phyloP scores from a whole-genome alignment of 2,888 invertebrate genomes.

The Netelia virgata region DNA sequence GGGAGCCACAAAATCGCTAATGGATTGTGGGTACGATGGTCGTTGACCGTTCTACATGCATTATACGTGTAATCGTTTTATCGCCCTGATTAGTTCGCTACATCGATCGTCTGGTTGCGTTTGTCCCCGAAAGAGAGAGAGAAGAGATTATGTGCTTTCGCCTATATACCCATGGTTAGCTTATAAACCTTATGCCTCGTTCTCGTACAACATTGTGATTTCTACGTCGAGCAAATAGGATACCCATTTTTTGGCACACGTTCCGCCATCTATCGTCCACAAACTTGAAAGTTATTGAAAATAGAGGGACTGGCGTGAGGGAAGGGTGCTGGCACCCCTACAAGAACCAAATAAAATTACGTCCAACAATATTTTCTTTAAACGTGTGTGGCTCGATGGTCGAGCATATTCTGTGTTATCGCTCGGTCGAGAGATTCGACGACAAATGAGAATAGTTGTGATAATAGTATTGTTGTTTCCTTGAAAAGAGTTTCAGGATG shows the following conservation, averaged over 20 bases:
- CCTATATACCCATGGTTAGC: background rate
- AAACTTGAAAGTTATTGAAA: background rate
- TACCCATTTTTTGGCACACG: background rate
- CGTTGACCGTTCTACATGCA: constrained; percentile 63
- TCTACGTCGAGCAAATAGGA: background rate
- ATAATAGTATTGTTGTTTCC: too few relatives aligned
- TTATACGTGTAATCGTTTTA: constrained; percentile 69
- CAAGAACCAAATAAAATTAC: too few relatives aligned
- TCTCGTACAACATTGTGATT: constrained; percentile 7
- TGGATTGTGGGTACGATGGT: constrained; percentile 55
- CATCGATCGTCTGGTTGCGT: constrained; percentile 61
- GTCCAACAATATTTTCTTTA: too few relatives aligned
- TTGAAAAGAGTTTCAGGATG: too few relatives aligned
- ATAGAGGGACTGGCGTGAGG: background rate
- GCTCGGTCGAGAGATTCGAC: too few relatives aligned
- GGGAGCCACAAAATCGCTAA: constrained; percentile 48
- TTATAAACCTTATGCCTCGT: background rate
- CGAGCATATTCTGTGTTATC: too few relatives aligned
- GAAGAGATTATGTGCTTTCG: background rate
- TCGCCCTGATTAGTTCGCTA: constrained; percentile 66
- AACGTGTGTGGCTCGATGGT: too few relatives aligned
- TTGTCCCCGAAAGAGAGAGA: constrained; percentile 13
- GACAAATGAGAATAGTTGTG: too few relatives aligned
- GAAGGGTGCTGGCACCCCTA: too few relatives aligned
- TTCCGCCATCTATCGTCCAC: background rate